phyloP scores from a whole-genome alignment of 1,140 invertebrate species.

The Drosophila orena region DNA sequence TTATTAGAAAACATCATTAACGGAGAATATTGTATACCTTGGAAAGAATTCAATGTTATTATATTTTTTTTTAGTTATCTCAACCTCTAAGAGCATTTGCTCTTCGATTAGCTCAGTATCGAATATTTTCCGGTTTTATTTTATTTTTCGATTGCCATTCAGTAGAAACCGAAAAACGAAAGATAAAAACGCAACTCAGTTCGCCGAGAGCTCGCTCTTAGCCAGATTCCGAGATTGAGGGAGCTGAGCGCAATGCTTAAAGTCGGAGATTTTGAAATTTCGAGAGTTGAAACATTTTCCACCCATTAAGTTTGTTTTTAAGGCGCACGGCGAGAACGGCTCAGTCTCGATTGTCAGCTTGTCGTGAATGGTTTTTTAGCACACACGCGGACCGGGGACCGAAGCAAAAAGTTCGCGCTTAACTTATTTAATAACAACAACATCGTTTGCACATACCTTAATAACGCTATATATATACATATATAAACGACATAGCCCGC shows the following conservation, averaged over 20 bases:
- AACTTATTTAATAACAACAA: slow-evolving; percentile 68
- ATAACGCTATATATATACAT: slow-evolving; percentile 6
- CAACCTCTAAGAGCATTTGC: slow-evolving; percentile 37
- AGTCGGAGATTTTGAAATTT: slow-evolving; percentile 44
- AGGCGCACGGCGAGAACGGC: slow-evolving; percentile 79
- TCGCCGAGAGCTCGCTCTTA: slow-evolving; percentile 57
- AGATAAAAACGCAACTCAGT: slow-evolving; percentile 51
- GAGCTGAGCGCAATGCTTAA: slow-evolving; percentile 57
- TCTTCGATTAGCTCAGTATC: slow-evolving; percentile 22
- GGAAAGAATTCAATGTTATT: not conserved
- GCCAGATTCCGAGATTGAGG: slow-evolving; percentile 21
- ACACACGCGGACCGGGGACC: slow-evolving; percentile 57
- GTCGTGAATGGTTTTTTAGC: slow-evolving; percentile 81
- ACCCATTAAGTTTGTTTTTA: slow-evolving; percentile 76
- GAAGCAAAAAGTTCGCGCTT: slow-evolving; percentile 50
- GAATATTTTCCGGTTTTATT: slow-evolving; percentile 75
- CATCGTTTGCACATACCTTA: slow-evolving; percentile 60
- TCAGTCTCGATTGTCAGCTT: slow-evolving; percentile 82
- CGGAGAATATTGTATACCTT: no score
- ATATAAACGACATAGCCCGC: slow-evolving; percentile 55
- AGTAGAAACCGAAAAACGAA: slow-evolving; percentile 32
- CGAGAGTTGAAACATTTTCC: slow-evolving; percentile 75
- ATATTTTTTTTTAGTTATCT: not conserved
- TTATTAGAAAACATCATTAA: no score
- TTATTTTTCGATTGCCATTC: slow-evolving; percentile 78